phyloP scores from a whole-genome alignment of 1,140 invertebrate genomes.

The Conopomorpha cramerella region DNA sequence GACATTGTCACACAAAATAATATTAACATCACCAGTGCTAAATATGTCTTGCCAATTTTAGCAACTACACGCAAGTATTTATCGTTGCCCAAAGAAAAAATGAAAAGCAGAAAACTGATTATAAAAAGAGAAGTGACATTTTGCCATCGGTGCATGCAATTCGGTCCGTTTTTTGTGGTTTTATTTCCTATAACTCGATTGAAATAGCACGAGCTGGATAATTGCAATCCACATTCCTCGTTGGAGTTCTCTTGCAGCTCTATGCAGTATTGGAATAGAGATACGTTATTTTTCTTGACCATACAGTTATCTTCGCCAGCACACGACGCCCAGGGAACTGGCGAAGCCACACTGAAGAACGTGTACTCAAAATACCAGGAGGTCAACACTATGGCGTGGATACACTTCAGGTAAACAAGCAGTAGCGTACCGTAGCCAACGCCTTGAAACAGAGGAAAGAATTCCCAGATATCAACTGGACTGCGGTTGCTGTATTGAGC shows the following conservation, averaged over 20 bases:
- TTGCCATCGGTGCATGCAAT: conserved; percentile 25
- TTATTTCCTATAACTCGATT: conserved; percentile 29
- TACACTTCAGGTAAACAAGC: conserved; percentile 22
- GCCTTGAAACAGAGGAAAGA: conserved; percentile 31
- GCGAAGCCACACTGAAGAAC: conserved; percentile 25
- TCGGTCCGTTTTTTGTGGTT: conserved; percentile 14
- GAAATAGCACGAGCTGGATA: conserved; percentile 33
- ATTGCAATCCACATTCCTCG: conserved; percentile 36
- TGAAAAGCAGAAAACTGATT: conserved; percentile 14
- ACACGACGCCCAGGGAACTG: conserved; percentile 38
- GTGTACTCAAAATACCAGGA: conserved; percentile 42
- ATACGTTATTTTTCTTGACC: conserved; percentile 31
- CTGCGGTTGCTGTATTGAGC: conserved; percentile 38
- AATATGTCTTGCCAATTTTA: conserved; percentile 18
- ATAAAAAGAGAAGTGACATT: conserved; percentile 13
- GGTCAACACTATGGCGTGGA: conserved; percentile 25
- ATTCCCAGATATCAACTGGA: conserved; percentile 33
- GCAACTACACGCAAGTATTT: conserved; percentile 22
- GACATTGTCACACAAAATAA: conserved; percentile 34
- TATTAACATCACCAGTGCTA: conserved; percentile 22
- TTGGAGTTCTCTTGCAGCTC: conserved; percentile 29
- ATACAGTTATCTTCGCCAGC: conserved; percentile 34
- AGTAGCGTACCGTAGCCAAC: conserved; percentile 28
- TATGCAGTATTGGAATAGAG: conserved; percentile 38
- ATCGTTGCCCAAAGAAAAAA: conserved; percentile 27